Percentiles rank a stretch among this genome's conserved stretches.
Evolutionary conservation across 2,888 invertebrate species (phyloP).

Genomic region (Prenolepis imparis): DNA sequence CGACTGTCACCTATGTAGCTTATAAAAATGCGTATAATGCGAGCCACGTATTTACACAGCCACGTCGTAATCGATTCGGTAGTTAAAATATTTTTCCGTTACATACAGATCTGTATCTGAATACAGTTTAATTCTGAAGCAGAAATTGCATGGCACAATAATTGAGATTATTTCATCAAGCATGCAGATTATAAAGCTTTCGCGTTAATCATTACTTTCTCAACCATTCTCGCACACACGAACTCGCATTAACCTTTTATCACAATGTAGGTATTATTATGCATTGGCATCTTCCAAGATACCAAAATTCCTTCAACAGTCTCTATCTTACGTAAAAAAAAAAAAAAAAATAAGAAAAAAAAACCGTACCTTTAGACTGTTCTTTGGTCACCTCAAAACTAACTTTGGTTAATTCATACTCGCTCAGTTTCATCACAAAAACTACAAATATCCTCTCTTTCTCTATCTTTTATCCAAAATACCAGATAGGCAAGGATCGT

Average conservation of each 20-base stretch:
- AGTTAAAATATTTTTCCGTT: slow-evolving; percentile 44
- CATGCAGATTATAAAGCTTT: slow-evolving; percentile 50
- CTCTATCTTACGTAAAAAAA: slow-evolving; percentile 26
- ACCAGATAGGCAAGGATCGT: slow-evolving; percentile 12
- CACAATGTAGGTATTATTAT: slow-evolving; percentile 60
- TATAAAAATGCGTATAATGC: slow-evolving; percentile 41
- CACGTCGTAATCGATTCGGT: slow-evolving; percentile 8
- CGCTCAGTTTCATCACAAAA: slow-evolving; percentile 50
- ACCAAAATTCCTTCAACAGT: slow-evolving; percentile 42
- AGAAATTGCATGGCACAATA: slow-evolving; percentile 66
- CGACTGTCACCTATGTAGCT: not conserved
- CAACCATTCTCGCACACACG: slow-evolving; percentile 32
- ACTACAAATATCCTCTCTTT: slow-evolving; percentile 6
- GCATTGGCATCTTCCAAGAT: slow-evolving; percentile 41
- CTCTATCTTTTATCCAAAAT: slow-evolving; percentile 8
- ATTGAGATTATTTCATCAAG: slow-evolving; percentile 50
- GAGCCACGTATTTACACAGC: slow-evolving; percentile 24
- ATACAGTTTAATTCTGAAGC: slow-evolving; percentile 29
- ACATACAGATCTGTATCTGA: not conserved
- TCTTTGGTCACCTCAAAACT: slow-evolving; percentile 68
- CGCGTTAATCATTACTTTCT: slow-evolving; percentile 60
- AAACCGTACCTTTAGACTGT: slow-evolving; percentile 35
- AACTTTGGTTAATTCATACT: slow-evolving; percentile 56
- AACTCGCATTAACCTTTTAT: slow-evolving; percentile 59
- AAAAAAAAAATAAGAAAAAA: slow-evolving; percentile 10